Percentiles rank a stretch among this genome's conserved stretches.
These are phyloP conservation scores for Cloeon dipterum DNA, from an alignment of 2,888 invertebrate species.

Conservation along the genomic window DNA sequence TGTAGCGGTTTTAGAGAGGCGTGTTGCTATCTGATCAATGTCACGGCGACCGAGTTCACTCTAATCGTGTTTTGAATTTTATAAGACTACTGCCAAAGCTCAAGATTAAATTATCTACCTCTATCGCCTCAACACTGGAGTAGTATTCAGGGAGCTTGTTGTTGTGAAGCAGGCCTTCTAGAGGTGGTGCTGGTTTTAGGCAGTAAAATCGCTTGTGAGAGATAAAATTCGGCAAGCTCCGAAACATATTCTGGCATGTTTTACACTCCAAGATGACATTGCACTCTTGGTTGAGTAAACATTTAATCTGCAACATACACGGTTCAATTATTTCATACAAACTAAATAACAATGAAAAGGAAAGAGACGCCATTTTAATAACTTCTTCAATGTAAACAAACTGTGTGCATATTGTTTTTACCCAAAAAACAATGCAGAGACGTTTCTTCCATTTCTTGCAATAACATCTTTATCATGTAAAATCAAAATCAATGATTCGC, in stretches of 20 bases:
- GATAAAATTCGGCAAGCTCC: slow-evolving; percentile 69
- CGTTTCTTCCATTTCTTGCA: too few species aligned
- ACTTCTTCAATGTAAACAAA: too few species aligned
- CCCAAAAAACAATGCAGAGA: too few species aligned
- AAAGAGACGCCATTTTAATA: too few species aligned
- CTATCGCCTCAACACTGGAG: background rate
- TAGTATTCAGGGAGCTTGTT: background rate
- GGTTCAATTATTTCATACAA: too few species aligned
- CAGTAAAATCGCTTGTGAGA: slow-evolving; percentile 77
- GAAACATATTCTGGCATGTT: slow-evolving; percentile 63
- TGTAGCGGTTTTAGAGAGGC: background rate
- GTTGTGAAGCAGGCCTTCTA: background rate
- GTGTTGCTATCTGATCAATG: background rate
- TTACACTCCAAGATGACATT: slow-evolving; percentile 76
- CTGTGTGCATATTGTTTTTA: too few species aligned
- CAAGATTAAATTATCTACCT: too few species aligned
- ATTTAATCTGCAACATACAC: slow-evolving; percentile 42
- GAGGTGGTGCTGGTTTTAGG: slow-evolving; percentile 9
- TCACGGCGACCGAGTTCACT: background rate
- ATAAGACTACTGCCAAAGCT: too few species aligned
- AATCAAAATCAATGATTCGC: too few species aligned
- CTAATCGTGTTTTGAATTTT: too few species aligned
- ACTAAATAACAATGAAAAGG: too few species aligned
- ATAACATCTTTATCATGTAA: too few species aligned
- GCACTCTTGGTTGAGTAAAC: slow-evolving; percentile 59